Percentiles rank a stretch among this genome's conserved stretches.
These are phyloP conservation scores for Philereme transversata DNA, from an alignment of 2,888 invertebrate genomes.

Conservation along the genomic window DNA sequence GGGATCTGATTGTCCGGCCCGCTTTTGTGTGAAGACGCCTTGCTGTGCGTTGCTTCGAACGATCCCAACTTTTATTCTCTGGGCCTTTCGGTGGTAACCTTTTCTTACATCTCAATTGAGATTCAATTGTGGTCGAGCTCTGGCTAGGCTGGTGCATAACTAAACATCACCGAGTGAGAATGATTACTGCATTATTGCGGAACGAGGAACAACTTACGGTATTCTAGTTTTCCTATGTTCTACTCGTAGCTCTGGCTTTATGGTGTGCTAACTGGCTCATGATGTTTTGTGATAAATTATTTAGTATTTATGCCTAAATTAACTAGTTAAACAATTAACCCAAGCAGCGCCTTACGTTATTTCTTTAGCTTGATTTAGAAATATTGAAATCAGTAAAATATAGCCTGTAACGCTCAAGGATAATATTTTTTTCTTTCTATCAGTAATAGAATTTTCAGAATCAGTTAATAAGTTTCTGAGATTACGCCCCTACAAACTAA, in stretches of 20 bases:
- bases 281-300: too few relatives aligned
- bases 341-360: too few relatives aligned
- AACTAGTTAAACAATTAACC: too few relatives aligned
- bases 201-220: slow-evolving; percentile 51
- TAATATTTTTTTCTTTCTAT: too few relatives aligned
- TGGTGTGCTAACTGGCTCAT: background rate
- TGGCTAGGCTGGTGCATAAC: slow-evolving; percentile 44
- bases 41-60: slow-evolving; percentile 61
- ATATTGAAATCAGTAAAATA: too few relatives aligned
- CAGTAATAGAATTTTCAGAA: too few relatives aligned
- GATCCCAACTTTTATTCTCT: slow-evolving; percentile 47
- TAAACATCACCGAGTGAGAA: slow-evolving; percentile 48
- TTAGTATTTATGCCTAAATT: too few relatives aligned
- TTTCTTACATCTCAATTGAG: slow-evolving; percentile 42
- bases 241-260: slow-evolving; percentile 2
- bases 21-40: slow-evolving; percentile 76
- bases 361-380: too few relatives aligned
- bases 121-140: slow-evolving; percentile 43
- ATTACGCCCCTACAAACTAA: too few relatives aligned
- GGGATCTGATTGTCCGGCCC: slow-evolving; percentile 75
- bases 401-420: too few relatives aligned
- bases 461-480: too few relatives aligned
- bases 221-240: slow-evolving; percentile 34
- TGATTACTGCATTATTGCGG: slow-evolving; percentile 55
- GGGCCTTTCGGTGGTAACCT: slow-evolving; percentile 37